Conservation (phyloP, 1,140 invertebrate species). For the Aricia agestis region DNA sequence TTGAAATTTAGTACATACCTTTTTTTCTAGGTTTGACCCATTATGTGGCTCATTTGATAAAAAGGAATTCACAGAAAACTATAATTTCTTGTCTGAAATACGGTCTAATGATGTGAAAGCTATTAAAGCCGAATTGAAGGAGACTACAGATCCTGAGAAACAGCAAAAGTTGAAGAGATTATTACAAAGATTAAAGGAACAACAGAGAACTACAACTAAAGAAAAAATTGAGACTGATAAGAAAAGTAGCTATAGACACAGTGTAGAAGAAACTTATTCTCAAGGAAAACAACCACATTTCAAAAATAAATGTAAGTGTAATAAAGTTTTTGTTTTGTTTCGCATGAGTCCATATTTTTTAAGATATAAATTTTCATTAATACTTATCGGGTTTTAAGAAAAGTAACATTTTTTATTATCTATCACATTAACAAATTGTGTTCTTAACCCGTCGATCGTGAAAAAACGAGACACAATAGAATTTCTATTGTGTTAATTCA, state of each 20-base stretch:
- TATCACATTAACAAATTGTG: too few species aligned
- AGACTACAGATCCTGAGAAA: conserved; percentile 78
- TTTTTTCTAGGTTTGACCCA: conserved; percentile 82
- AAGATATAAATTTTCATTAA: too few species aligned
- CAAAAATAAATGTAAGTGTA: conserved; percentile 87
- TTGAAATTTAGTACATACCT: not conserved
- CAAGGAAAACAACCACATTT: conserved; percentile 82
- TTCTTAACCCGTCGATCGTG: too few species aligned
- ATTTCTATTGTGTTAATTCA: too few species aligned
- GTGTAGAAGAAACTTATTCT: conserved; percentile 77
- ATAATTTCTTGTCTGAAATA: conserved; percentile 84
- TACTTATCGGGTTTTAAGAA: too few species aligned
- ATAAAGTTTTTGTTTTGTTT: conserved; percentile 20
- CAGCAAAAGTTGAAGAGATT: conserved; percentile 82
- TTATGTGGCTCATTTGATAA: conserved; percentile 86
- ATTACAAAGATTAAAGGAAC: conserved; percentile 84
- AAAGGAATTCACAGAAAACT: conserved; percentile 84
- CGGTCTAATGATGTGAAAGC: conserved; percentile 80
- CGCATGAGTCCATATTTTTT: too few species aligned
- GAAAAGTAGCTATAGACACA: conserved; percentile 76
- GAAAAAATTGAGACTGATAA: conserved; percentile 76
- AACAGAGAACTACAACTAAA: conserved; percentile 79
- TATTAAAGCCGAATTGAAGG: conserved; percentile 80
- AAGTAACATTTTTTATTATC: too few species aligned
- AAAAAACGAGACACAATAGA: too few species aligned